Percentiles rank a stretch among this genome's conserved stretches.
phyloP scores from a whole-genome alignment of 2,888 invertebrate species.

The Oscheius myriophilus region DNA sequence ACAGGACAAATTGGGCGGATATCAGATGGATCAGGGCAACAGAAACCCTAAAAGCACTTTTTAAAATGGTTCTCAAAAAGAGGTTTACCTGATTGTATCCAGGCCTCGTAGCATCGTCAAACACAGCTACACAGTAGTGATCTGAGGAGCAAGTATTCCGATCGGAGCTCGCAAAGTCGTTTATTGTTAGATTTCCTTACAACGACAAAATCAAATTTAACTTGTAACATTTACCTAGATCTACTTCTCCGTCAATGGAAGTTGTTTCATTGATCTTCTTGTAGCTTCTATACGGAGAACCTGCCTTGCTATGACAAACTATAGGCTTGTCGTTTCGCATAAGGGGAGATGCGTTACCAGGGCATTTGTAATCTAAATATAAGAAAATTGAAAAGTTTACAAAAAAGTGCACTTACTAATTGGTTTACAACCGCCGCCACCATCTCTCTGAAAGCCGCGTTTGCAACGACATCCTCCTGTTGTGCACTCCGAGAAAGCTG shows the following conservation, averaged over 20 bases:
- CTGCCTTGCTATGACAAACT: conserved; percentile 33
- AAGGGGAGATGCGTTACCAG: conserved; percentile 10
- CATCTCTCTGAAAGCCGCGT: conserved; percentile 65
- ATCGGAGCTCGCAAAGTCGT: conserved; percentile 23
- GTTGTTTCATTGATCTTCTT: conserved; percentile 5
- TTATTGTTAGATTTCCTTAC: conserved; percentile 6
- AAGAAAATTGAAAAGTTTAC: background rate
- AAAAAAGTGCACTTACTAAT: conserved; percentile 40
- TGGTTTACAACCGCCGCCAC: conserved; percentile 67
- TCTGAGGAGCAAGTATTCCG: conserved; percentile 55
- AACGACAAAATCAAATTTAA: background rate
- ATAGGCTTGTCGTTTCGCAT: conserved; percentile 21
- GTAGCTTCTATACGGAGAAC: conserved; percentile 26
- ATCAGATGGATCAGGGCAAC: conserved; percentile 64
- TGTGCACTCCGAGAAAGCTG: conserved; percentile 66
- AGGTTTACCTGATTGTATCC: conserved; percentile 53
- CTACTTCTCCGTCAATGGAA: background rate
- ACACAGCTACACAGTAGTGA: conserved; percentile 65
- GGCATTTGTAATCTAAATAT: conserved; percentile 24
- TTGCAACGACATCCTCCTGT: conserved; percentile 67
- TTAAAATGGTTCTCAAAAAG: background rate
- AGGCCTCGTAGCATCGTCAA: conserved; percentile 60
- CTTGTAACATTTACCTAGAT: background rate
- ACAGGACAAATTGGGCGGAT: conserved; percentile 64
- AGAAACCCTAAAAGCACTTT: conserved; percentile 53